These are phyloP conservation scores for Cotesia vestalis DNA, from an alignment of 1,140 invertebrate genomes.

Conservation along the genomic window DNA sequence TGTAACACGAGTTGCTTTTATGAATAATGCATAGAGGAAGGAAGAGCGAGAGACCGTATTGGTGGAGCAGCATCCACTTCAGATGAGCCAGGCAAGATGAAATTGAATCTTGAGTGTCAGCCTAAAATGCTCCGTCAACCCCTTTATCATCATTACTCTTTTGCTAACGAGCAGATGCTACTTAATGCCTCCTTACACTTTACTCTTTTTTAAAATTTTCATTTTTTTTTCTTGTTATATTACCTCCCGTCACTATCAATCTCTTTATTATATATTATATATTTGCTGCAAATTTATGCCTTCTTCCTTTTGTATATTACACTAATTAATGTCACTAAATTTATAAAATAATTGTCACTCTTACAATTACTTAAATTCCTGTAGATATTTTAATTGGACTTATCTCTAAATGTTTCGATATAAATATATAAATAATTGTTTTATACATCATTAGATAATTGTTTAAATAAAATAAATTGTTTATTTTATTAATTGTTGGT, in stretches of 20 bases:
- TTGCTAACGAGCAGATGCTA: slow-evolving; percentile 52
- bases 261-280: slow-evolving; percentile 5
- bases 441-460: background rate
- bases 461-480: no score
- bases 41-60: slow-evolving; percentile 58
- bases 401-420: no score
- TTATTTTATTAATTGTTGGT: background rate
- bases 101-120: slow-evolving; percentile 63
- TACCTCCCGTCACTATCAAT: background rate
- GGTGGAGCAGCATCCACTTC: slow-evolving; percentile 59
- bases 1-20: slow-evolving; percentile 65
- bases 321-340: background rate
- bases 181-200: background rate
- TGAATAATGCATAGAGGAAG: slow-evolving; percentile 65
- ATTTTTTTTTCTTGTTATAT: background rate
- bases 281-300: slow-evolving; percentile 10
- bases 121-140: slow-evolving; percentile 56
- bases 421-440: slow-evolving; percentile 2
- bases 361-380: background rate
- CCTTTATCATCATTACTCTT: slow-evolving; percentile 48
- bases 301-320: background rate
- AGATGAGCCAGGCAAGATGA: slow-evolving; percentile 65
- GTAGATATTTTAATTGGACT: no score
- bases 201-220: background rate
- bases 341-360: slow-evolving; percentile 13